phyloP scores from a whole-genome alignment of 2,113 vertebrate genomes.

The Menidia beryllina region DNA sequence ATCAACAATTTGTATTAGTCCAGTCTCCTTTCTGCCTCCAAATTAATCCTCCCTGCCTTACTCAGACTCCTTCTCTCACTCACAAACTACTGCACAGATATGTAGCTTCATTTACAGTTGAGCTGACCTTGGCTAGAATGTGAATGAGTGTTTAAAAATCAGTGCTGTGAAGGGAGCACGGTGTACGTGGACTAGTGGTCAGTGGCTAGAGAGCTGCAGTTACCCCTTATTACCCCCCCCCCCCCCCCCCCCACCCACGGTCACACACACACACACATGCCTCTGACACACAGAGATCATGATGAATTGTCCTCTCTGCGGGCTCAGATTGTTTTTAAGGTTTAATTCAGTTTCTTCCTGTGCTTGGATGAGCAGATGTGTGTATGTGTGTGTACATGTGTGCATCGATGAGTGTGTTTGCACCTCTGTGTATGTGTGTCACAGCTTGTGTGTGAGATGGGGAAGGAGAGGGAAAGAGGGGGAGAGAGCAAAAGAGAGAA shows the following conservation, averaged over 20 bases:
- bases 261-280: constrained; percentile 34
- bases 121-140: constrained; percentile 84
- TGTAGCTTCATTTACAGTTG: constrained; percentile 78
- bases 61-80: constrained; percentile 9
- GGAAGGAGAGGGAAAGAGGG: constrained; percentile 23
- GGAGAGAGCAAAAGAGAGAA: constrained; percentile 47
- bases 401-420: constrained; percentile 59
- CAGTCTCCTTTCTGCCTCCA: neutral
- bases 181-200: constrained; percentile 83
- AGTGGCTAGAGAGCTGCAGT: constrained; percentile 83
- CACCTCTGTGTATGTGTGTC: constrained; percentile 65
- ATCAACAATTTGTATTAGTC: constrained; percentile 6
- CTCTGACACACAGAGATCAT: constrained; percentile 90
- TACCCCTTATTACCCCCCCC: constrained; percentile 83
- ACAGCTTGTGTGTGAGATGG: constrained; percentile 33
- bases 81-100: constrained; percentile 34
- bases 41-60: constrained; percentile 1
- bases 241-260: neutral
- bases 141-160: constrained; percentile 84
- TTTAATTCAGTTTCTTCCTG: constrained; percentile 99
- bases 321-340: constrained; percentile 99
- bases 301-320: constrained; percentile 97
- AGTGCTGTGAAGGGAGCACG: constrained; percentile 81
- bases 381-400: constrained; percentile 73
- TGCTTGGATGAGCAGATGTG: constrained; percentile 98